Base-by-base conservation (phyloP, 2,888 invertebrate genomes). In the Dendrolimus houi region DNA sequence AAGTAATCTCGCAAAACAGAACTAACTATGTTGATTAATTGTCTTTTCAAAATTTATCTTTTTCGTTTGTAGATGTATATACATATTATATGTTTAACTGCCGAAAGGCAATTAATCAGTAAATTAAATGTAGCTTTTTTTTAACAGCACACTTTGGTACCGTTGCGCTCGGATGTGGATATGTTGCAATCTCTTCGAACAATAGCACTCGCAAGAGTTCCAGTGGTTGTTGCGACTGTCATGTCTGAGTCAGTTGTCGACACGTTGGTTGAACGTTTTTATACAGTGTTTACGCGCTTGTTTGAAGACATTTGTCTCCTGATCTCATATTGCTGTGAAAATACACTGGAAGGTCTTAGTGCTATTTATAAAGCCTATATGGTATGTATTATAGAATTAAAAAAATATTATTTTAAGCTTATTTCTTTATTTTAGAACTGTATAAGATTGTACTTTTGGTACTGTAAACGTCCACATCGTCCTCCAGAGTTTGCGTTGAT, bases 291-390 rank as follows among this genome's bases (percentile, higher is more conserved):
- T 62, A 57, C 72, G 1, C 66, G 78, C 0, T 65, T 85, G 13
- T 84, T 74, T 67, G 70, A 64, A 1, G 85, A 87, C 55, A 56
- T 83, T 42, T 83, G 84, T 63, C 65, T 78, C 0, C 66, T 85
- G 2, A 60, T 85, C 9, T 62, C 69, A 1, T 64, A 72, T 58
- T 74, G 76, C 59, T 79, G 81, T 61, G 58, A 59, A 1, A 67
- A 79, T 1, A 79, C 78, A 0, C 60, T 69, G 1, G 67, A 70
- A 0, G 83, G 79, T 0, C 59, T 85, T 9, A 68, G 72, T 1
- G 57, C 57, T 2, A 57, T 83, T 6, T 77, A 67, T 61, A 65
- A 62, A 8, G 58, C 64, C 1, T 83, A 69, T 56, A 54, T 84
- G 67, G 85, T 84, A 62, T 74, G 76, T 58, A 13, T 40, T 0